Conservation (phyloP, 2,888 invertebrate genomes). For the Antheraea assamensis region DNA sequence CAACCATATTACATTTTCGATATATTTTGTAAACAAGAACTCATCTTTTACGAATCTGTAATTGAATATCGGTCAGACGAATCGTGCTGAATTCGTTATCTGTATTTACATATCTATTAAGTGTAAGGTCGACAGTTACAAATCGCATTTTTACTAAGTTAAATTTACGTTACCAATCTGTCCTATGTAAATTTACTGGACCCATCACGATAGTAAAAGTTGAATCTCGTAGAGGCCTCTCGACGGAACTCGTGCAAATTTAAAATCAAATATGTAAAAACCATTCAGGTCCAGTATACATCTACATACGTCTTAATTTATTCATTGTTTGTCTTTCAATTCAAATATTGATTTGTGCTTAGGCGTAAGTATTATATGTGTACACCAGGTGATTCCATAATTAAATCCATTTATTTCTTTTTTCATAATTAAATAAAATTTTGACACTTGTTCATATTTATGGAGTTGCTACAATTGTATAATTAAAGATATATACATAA, state of each 20-base stretch:
- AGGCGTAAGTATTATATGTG: no score
- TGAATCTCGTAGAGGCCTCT: not conserved
- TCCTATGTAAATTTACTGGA: constrained; percentile 1
- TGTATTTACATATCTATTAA: constrained; percentile 19
- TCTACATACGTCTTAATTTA: not conserved
- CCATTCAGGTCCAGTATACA: not conserved
- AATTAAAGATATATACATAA: no score
- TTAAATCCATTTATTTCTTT: no score
- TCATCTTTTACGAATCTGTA: constrained; percentile 10
- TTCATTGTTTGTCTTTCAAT: not conserved
- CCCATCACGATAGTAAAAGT: not conserved
- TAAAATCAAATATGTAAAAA: not conserved
- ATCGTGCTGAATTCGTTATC: constrained; percentile 26
- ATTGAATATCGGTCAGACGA: constrained; percentile 3
- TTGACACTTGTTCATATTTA: no score
- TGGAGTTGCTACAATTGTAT: no score
- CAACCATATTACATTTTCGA: not conserved
- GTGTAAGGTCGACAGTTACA: constrained; percentile 19
- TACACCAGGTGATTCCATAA: no score
- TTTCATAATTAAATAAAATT: no score
- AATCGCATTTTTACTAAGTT: constrained; percentile 13
- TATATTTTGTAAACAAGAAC: constrained; percentile 6
- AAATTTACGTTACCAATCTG: not conserved
- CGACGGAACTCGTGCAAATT: not conserved
- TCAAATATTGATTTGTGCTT: not conserved